Base-by-base conservation (phyloP, 2,797 vertebrate genomes). In the Sebastes diploproa region DNA sequence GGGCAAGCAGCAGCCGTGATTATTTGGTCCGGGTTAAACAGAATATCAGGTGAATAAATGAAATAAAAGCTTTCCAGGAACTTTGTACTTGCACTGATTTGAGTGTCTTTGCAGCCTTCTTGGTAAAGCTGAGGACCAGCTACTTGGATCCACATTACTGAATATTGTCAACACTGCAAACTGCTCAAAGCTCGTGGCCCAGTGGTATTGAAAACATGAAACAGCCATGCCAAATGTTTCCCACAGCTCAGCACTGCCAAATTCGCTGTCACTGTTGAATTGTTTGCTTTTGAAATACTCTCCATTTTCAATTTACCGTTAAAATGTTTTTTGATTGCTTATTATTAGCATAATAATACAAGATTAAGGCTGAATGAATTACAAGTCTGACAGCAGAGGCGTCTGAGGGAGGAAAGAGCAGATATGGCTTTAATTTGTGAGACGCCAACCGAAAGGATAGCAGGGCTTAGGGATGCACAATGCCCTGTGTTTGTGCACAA, bases 331-430 rank as follows among this genome's bases (percentile, higher is more conserved):
- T 59, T 87, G 84, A 85, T 90, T 83, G 78, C 75, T 68, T 76
- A 55, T 81, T 86, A 85, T 91, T 89, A 80, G 71, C 87, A 89
- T 85, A 86, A 89, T 83, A 87, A 88, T 80, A 80, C 71, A 66
- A 80, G 76, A 88, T 86, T 83, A 88, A 82, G 80, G 75, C 66
- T 25, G 76, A 78, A 77, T 77, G 72, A 89, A 88, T 88, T 74
- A 86, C 67, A 54, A 63, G 86, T 63, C 63, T 84, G 86, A 86
- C 77, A 68, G 79, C 72, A 29, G 9, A 68, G 32, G 46, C n/a
- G 60, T 84, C 63, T 87, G 75, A 88, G 80, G 80, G 52, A 72
- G 12, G 70, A 75, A 46, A 29, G 69, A 20, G 77, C 52, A 71
- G 82, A 84, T 78, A 84, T 3, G 62, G 52, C 16, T 73, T 86